Conservation (phyloP, 2,888 invertebrate species). For the Norana najaformis region DNA sequence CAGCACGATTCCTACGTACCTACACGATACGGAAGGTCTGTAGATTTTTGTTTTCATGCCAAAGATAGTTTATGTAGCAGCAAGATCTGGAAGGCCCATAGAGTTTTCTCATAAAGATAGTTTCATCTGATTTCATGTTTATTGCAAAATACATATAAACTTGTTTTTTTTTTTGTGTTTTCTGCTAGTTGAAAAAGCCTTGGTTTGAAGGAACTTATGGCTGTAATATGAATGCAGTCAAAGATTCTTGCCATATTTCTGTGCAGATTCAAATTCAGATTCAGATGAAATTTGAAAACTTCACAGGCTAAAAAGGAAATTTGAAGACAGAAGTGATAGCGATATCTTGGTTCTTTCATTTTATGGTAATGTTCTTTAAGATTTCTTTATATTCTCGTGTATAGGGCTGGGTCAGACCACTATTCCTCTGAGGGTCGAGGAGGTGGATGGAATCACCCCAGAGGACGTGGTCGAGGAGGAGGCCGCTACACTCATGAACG, state of each 20-base stretch:
- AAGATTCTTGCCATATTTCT: too few species aligned
- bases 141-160: too few species aligned
- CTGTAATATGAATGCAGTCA: too few species aligned
- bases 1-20: background rate
- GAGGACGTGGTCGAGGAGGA: slow-evolving; percentile 8
- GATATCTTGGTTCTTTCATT: background rate
- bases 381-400: background rate
- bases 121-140: too few species aligned
- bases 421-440: slow-evolving; percentile 15
- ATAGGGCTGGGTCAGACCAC: background rate
- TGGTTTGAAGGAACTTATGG: too few species aligned
- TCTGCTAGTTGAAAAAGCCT: too few species aligned
- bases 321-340: too few species aligned
- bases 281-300: too few species aligned
- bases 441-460: slow-evolving; percentile 6
- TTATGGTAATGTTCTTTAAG: background rate
- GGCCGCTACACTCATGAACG: slow-evolving; percentile 15
- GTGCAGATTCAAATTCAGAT: too few species aligned
- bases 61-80: background rate
- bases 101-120: background rate
- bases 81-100: background rate
- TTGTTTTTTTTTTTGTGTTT: too few species aligned
- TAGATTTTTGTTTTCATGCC: background rate
- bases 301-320: too few species aligned
- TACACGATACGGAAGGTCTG: background rate